Conservation (phyloP, 2,113 vertebrate species). For the Etia nguti region DNA sequence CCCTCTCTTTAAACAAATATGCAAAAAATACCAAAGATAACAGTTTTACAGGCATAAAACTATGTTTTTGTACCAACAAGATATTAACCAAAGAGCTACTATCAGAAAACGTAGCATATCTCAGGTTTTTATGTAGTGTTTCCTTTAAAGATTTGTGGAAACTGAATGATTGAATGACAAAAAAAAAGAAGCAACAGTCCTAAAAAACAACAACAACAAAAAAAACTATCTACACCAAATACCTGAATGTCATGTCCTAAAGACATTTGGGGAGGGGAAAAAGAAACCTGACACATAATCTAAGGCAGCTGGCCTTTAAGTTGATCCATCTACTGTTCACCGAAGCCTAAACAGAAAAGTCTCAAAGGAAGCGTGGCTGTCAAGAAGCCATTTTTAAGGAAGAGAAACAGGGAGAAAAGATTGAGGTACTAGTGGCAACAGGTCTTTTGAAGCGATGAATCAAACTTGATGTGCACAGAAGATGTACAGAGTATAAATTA, state of each 20-base stretch:
- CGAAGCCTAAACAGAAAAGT: background rate
- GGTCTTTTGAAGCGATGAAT: background rate
- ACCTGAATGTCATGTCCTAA: background rate
- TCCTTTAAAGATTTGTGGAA: background rate
- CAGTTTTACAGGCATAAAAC: background rate
- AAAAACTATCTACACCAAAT: background rate
- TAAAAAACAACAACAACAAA: background rate
- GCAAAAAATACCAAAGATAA: background rate
- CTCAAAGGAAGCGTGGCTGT: background rate
- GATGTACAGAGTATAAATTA: background rate
- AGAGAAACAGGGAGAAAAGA: background rate
- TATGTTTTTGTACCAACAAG: background rate
- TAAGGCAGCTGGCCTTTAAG: background rate
- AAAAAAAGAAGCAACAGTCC: background rate
- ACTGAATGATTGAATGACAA: background rate
- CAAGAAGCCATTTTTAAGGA: background rate
- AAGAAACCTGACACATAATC: background rate
- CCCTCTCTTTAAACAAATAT: background rate
- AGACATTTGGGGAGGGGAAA: background rate
- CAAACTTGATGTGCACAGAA: background rate
- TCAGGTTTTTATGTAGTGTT: background rate
- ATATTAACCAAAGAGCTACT: background rate
- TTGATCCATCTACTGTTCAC: background rate
- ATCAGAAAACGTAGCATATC: background rate
- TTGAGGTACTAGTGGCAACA: background rate